phyloP scores from a whole-genome alignment of 2,113 vertebrate species.

The Spizaetus ornatus region DNA sequence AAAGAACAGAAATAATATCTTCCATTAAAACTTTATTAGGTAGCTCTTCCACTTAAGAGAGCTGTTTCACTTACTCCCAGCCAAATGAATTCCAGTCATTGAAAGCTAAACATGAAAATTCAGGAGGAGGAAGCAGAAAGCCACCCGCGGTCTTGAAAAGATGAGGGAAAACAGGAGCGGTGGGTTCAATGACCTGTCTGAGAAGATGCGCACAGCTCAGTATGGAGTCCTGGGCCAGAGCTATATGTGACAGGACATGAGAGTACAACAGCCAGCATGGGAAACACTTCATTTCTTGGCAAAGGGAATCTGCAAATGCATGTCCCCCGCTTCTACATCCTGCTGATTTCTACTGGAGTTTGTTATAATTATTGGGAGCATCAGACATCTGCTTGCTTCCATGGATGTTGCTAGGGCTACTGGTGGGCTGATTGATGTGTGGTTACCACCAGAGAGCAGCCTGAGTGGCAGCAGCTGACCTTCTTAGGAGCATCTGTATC shows the following conservation, averaged over 20 bases:
- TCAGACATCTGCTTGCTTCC: not conserved
- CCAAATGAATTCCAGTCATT: not conserved
- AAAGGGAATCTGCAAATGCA: not conserved
- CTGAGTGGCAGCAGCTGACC: slow-evolving; percentile 57
- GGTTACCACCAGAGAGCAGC: not conserved
- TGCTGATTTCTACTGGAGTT: not conserved
- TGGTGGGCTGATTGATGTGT: slow-evolving; percentile 19
- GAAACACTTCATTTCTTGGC: not conserved
- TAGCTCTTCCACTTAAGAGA: slow-evolving; percentile 28
- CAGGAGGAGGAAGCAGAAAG: not conserved
- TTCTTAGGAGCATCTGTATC: not conserved
- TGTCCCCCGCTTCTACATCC: not conserved
- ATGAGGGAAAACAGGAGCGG: not conserved
- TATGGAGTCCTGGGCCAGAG: not conserved
- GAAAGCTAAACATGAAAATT: not conserved
- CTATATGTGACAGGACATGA: not conserved
- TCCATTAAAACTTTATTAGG: slow-evolving; percentile 52
- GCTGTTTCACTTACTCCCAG: not conserved
- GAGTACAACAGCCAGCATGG: not conserved
- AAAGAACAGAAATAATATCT: slow-evolving; percentile 55
- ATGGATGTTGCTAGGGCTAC: not conserved
- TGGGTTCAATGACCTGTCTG: not conserved
- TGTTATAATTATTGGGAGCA: not conserved
- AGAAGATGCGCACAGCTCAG: not conserved
- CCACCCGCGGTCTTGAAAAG: not conserved